These are phyloP conservation scores for Hypotaenidia philippensis DNA, from an alignment of 2,797 vertebrate genomes.

Conservation along the genomic window DNA sequence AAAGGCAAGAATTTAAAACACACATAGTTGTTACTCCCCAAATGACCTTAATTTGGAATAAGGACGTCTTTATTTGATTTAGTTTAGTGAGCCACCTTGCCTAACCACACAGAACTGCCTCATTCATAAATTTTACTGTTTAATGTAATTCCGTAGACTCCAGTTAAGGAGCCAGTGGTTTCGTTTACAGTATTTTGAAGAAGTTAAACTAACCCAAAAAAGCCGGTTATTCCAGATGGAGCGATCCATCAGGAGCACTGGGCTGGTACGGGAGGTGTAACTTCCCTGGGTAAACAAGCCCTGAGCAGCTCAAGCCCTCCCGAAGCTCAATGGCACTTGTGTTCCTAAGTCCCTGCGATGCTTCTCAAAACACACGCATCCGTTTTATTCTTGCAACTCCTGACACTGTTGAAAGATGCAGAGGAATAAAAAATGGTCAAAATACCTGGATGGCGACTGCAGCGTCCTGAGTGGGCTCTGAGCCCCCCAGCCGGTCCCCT, in stretches of 20 bases:
- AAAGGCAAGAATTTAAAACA: background rate
- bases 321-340: background rate
- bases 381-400: background rate
- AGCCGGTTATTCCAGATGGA: background rate
- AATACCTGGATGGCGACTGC: background rate
- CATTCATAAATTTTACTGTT: slow-evolving; percentile 49
- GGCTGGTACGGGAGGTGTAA: background rate
- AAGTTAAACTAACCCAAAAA: slow-evolving; percentile 8
- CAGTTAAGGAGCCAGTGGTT: slow-evolving; percentile 29
- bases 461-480: background rate
- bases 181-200: background rate
- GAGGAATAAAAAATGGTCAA: background rate
- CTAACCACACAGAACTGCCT: background rate
- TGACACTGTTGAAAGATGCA: background rate
- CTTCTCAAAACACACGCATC: background rate
- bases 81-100: slow-evolving; percentile 17
- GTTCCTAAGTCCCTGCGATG: background rate
- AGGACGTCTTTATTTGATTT: slow-evolving; percentile 36
- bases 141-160: slow-evolving; percentile 16
- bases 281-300: background rate
- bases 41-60: slow-evolving; percentile 30
- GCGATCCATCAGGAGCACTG: background rate
- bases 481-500: background rate
- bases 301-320: background rate
- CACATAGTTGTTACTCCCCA: background rate